These are phyloP conservation scores for Fragum fragum DNA, from an alignment of 2,888 invertebrate species.

Conservation along the genomic window DNA sequence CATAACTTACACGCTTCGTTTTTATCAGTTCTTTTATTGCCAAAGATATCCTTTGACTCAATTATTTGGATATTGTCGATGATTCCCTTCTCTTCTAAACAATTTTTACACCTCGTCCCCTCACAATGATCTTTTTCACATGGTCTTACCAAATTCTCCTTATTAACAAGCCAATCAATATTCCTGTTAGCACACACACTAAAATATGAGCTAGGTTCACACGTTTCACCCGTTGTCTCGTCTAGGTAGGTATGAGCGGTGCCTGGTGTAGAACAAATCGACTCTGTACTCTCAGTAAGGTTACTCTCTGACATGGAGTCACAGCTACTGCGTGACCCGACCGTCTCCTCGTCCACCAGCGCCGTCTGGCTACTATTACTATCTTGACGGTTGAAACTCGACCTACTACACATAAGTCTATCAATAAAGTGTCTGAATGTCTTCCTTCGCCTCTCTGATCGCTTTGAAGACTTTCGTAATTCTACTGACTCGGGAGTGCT, in stretches of 20 bases:
- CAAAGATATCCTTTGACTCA: neutral
- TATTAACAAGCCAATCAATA: neutral
- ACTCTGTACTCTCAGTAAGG: conserved; percentile 60
- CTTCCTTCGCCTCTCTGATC: conserved; percentile 32
- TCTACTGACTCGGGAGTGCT: neutral
- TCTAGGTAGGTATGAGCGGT: conserved; percentile 38
- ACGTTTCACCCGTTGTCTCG: conserved; percentile 27
- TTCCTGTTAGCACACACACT: neutral
- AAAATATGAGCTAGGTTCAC: neutral
- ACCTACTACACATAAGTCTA: conserved; percentile 52
- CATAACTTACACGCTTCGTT: neutral
- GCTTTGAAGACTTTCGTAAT: neutral
- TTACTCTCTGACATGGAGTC: conserved; percentile 63
- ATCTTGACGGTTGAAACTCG: conserved; percentile 57
- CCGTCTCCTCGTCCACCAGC: conserved; percentile 60
- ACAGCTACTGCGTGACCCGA: conserved; percentile 57
- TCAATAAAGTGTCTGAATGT: conserved; percentile 62
- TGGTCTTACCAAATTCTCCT: neutral
- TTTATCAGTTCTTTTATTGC: neutral
- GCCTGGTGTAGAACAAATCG: conserved; percentile 50
- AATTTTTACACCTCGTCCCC: conserved; percentile 37
- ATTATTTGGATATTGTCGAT: neutral
- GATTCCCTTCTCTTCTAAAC: neutral
- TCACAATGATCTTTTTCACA: conserved; percentile 66
- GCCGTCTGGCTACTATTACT: conserved; percentile 65